Evolutionary conservation across 2,888 invertebrate genomes (phyloP).

Genomic region (Leptopilina drosophilae): DNA sequence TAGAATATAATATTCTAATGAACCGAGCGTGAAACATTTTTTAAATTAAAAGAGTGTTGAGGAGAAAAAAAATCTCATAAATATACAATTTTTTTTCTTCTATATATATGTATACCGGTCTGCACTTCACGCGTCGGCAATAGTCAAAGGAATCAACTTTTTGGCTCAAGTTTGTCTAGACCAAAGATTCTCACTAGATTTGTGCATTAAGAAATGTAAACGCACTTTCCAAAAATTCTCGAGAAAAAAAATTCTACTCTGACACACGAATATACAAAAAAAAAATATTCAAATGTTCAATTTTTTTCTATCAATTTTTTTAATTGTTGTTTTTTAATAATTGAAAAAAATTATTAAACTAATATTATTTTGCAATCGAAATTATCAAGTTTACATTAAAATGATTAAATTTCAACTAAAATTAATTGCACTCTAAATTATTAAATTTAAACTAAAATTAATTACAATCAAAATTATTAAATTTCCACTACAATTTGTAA

Average conservation of each 20-base stretch:
- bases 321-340: too few relatives aligned
- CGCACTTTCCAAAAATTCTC: conserved; percentile 60
- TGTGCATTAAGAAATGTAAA: conserved; percentile 68
- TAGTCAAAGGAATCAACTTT: conserved; percentile 60
- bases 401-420: too few relatives aligned
- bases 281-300: not conserved
- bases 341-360: too few relatives aligned
- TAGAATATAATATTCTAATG: not conserved
- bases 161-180: conserved; percentile 62
- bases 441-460: too few relatives aligned
- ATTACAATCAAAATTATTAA: too few relatives aligned
- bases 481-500: too few relatives aligned
- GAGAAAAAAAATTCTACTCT: conserved; percentile 10
- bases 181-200: conserved; percentile 61
- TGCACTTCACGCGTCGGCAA: conserved; percentile 55
- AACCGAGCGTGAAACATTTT: not conserved
- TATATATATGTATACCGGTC: not conserved
- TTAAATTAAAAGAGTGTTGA: conserved; percentile 11
- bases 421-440: too few relatives aligned
- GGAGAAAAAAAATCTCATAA: not conserved
- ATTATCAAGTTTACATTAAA: too few relatives aligned
- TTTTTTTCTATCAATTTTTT: not conserved
- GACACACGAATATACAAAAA: not conserved
- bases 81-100: not conserved
- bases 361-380: too few relatives aligned